Evolutionary conservation across 2,797 vertebrate species (phyloP).

Genomic region (Crax fasciolata): DNA sequence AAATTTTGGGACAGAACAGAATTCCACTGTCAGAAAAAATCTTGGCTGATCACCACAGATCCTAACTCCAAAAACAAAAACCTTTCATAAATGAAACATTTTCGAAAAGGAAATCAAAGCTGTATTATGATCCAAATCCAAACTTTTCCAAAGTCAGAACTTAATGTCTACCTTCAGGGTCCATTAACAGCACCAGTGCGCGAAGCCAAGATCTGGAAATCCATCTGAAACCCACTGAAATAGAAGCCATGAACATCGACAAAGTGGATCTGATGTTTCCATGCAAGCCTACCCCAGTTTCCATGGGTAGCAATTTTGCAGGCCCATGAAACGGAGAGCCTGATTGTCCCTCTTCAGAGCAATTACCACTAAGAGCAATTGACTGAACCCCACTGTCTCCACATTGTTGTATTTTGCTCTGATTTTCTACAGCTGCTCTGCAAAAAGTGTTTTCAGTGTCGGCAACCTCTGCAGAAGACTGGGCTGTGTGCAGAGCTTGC

Average conservation of each 20-base stretch:
- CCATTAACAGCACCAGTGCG: accelerated
- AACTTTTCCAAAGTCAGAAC: background rate
- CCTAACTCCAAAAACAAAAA: background rate
- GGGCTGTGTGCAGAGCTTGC: background rate
- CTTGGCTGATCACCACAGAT: background rate
- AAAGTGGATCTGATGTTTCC: background rate
- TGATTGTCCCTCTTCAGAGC: constrained; percentile 28
- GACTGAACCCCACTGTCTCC: background rate
- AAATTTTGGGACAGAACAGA: background rate
- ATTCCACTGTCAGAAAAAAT: background rate
- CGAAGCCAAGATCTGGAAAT: background rate
- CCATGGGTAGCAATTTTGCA: background rate
- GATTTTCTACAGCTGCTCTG: constrained; percentile 8
- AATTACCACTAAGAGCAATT: background rate
- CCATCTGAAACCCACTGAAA: background rate
- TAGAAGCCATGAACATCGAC: background rate
- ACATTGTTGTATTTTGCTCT: background rate
- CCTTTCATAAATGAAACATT: background rate
- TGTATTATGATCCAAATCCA: background rate
- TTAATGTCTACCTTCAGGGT: background rate
- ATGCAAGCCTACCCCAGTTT: background rate
- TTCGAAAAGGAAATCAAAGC: background rate
- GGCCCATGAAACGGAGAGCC: background rate
- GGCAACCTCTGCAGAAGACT: background rate
- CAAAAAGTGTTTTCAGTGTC: constrained; percentile 22